Conservation (phyloP, 2,797 vertebrate species). For the Aphelocoma californica region DNA sequence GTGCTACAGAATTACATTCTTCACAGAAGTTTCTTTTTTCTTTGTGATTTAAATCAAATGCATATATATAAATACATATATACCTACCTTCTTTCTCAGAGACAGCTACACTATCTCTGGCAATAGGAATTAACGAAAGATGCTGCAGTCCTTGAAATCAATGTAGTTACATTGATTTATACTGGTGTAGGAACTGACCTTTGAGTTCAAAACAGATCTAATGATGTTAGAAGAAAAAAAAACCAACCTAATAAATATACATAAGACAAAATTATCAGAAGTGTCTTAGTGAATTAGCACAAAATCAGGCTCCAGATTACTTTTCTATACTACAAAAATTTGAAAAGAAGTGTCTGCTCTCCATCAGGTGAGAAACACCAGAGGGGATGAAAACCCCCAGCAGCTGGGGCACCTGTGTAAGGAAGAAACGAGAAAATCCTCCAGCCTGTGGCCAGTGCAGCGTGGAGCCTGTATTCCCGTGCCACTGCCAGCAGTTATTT, state of each 20-base stretch:
- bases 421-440: neutral
- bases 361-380: neutral
- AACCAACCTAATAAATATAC: conserved; percentile 29
- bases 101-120: neutral
- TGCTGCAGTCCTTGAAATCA: conserved; percentile 37
- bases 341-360: neutral
- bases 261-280: conserved; percentile 32
- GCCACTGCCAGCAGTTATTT: neutral
- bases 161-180: conserved; percentile 52
- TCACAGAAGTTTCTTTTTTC: neutral
- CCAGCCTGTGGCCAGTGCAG: neutral
- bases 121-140: conserved; percentile 45
- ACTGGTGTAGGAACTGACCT: conserved; percentile 28
- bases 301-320: neutral
- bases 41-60: neutral
- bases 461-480: neutral
- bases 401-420: neutral
- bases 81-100: neutral
- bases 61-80: neutral
- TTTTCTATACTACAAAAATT: neutral
- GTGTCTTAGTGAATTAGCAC: neutral
- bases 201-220: conserved; percentile 52
- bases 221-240: conserved; percentile 1
- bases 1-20: neutral
- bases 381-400: neutral